A percentile compares a stretch with the other conserved stretches of the same genome.
These are phyloP conservation scores for Pristionchus exspectatus DNA, from an alignment of 2,888 invertebrate genomes.

Conservation along the genomic window DNA sequence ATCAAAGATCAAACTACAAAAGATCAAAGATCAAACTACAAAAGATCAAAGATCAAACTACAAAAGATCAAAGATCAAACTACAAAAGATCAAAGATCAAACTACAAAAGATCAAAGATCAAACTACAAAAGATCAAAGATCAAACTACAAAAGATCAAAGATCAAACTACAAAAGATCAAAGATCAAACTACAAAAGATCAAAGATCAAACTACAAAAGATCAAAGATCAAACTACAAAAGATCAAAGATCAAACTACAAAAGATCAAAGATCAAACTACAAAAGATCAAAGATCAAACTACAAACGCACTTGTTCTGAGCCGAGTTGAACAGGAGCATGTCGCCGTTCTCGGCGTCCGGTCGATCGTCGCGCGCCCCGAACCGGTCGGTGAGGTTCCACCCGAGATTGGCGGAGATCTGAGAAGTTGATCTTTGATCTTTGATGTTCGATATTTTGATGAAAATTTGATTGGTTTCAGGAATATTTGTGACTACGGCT, in stretches of 20 bases:
- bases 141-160: slow-evolving; percentile 8
- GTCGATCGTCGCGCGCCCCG: slow-evolving; percentile 73
- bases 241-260: background rate
- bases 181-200: background rate
- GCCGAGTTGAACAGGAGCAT: slow-evolving; percentile 75
- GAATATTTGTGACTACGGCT: too few species aligned
- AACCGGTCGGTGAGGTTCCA: slow-evolving; percentile 87
- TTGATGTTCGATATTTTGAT: too few species aligned
- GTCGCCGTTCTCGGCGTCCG: slow-evolving; percentile 80
- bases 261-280: background rate
- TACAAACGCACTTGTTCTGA: slow-evolving; percentile 64
- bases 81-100: background rate
- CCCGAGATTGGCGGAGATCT: slow-evolving; percentile 61
- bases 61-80: background rate
- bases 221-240: background rate
- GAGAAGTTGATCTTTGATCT: background rate
- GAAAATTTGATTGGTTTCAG: too few species aligned
- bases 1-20: background rate
- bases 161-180: background rate
- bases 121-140: background rate
- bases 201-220: background rate
- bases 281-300: background rate
- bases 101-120: background rate
- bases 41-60: background rate
- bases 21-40: background rate